Evolutionary conservation across 1,140 invertebrate genomes (phyloP), one percentile per base, ranked within the genome.

Genomic region (Pseudomyrmex dendroicus): DNA sequence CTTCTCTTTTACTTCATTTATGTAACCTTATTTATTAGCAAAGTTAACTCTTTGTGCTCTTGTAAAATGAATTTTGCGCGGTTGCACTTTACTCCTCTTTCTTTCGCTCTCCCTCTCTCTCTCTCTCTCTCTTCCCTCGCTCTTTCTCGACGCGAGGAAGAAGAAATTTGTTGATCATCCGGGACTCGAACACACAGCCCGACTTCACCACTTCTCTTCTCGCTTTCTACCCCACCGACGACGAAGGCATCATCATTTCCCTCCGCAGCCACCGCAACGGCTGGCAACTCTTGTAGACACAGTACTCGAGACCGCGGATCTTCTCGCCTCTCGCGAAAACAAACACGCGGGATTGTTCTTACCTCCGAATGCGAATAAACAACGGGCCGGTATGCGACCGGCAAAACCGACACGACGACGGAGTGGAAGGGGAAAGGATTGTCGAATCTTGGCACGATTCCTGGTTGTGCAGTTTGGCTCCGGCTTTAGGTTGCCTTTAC

Each of bases 381-480:
- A 85, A 83, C 74, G 48, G 72, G 73, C 48, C 56, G 70, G 76
- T 70, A 78, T 67, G 76, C 82, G 63, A 72, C 73, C 25, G 15
- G 63, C 66, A 59, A 61, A 90, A 64, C 80, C 82, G 9, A 82
- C 66, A 63, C 76, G 13, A 70, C 66, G 82, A 35, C 35, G 35
- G 5, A 5, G 35, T 5, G 35, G 35, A 0, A 5, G 5, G 25
- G 20, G 17, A 48, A 15, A 66, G 72, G 64, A 84, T 87, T 82
- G 84, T 89, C 70, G 86, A 90, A 86, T 88, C 89, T 91, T 90
- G 89, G 90, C 90, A 91, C 89, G 85, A 88, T 85, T 90, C 72
- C 86, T 89, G 66, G 63, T 70, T 73, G 35, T 35, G 68, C 57
- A 73, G 84, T 82, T 80, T 74, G 86, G 62, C 83, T 87, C 67